A percentile compares a stretch with the other conserved stretches of the same genome.
Conservation (phyloP, 2,113 vertebrate species). For the Rhinogobius similis region DNA sequence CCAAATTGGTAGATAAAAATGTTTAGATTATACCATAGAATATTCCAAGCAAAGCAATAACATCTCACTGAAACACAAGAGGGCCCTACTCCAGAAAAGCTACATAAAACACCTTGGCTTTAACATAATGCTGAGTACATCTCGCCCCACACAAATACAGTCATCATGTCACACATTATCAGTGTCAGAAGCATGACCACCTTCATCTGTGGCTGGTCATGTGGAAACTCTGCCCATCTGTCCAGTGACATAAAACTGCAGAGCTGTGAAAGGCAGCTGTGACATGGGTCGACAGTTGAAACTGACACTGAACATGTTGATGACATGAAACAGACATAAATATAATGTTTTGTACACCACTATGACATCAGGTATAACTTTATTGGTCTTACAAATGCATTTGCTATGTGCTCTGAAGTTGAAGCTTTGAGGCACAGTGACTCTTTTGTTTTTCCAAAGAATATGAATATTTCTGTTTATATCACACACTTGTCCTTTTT, state of each 20-base stretch:
- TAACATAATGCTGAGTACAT: neutral
- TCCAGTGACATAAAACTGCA: neutral
- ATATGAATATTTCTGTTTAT: neutral
- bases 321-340: neutral
- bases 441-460: neutral
- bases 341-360: neutral
- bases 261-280: neutral
- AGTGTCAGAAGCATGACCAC: neutral
- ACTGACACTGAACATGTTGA: neutral
- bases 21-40: neutral
- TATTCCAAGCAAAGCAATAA: neutral
- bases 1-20: neutral
- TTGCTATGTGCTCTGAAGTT: neutral
- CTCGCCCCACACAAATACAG: neutral
- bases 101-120: too few species aligned
- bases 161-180: neutral
- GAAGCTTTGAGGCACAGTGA: neutral
- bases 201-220: neutral
- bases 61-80: neutral
- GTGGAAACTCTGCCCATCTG: constrained; percentile 6
- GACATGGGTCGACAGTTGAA: neutral
- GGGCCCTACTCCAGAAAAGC: too few species aligned
- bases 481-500: constrained; percentile 31
- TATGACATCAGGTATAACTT: neutral
- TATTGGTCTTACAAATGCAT: too few species aligned